These are phyloP conservation scores for Rhineura floridana DNA, from an alignment of 2,113 vertebrate species.

Conservation along the genomic window DNA sequence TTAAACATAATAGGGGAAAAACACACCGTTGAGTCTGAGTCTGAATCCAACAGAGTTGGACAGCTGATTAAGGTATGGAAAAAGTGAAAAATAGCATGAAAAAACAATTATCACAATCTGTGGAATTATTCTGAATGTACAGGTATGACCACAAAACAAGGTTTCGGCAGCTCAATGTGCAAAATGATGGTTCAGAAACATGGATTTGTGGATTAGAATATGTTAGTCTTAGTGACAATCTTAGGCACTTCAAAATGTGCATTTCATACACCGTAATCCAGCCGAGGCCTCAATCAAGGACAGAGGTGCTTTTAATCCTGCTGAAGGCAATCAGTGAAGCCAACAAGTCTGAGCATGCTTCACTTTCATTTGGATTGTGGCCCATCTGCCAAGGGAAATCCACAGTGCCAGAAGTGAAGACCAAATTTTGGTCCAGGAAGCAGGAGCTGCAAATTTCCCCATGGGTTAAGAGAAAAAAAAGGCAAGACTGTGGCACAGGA, in stretches of 20 bases:
- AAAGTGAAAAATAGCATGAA: background rate
- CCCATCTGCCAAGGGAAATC: constrained; percentile 1
- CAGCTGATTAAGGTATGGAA: too few relatives aligned
- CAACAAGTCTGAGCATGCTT: background rate
- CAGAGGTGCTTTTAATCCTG: background rate
- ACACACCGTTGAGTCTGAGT: too few relatives aligned
- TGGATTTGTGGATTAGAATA: background rate
- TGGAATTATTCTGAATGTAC: background rate
- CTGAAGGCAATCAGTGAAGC: background rate
- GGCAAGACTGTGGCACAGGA: background rate
- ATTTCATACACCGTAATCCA: background rate
- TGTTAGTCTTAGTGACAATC: background rate
- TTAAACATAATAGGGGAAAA: too few relatives aligned
- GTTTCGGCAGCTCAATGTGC: background rate
- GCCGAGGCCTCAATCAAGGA: background rate
- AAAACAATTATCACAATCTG: background rate
- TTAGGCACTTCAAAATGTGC: background rate
- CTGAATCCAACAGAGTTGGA: too few relatives aligned
- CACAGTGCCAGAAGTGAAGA: background rate
- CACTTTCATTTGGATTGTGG: background rate
- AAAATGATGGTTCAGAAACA: background rate
- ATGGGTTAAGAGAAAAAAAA: constrained; percentile 33
- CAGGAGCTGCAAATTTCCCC: constrained; percentile 15
- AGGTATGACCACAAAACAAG: background rate
- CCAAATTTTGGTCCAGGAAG: background rate